Evolutionary conservation across 2,113 vertebrate genomes (phyloP), one percentile per base, ranked within the genome.

Genomic region (Dicrurus megarhynchus): DNA sequence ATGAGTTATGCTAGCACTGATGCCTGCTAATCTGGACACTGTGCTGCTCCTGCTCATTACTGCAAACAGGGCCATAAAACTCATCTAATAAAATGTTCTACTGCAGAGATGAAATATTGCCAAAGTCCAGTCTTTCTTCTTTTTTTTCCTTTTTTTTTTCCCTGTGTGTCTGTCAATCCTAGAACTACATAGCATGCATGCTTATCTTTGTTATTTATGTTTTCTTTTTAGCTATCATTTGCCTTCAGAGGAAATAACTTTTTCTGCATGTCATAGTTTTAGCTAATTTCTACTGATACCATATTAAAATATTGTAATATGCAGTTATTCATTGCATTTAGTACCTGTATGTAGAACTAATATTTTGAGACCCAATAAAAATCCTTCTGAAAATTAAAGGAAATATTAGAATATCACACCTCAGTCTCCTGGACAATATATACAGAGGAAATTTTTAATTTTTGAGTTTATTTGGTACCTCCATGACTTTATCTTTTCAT

Each of bases 51-150:
- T 89, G 35, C 65, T 94, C 82, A 78, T 96, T 96, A 80, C 26
- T 91, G 85, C 67, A 83, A 95, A 74, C 22, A 77, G 37, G 52
- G 27, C 39, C 64, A 84, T 93, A 95, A 95, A 95, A 65, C 33
- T 77, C 55, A 59, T 33, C 35, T 90, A 88, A 88, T 93, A 84
- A 92, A 96, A 81, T 83, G 19, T 77, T 80, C 81, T 70, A 11
- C 30, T 86, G 61, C 75, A 59, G 35, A 86, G 44, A 86, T 32
- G 24, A 97, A 94, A 93, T 77, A 77, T 17, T 76, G 46, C 4
- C 8, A 13, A 91, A 64, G 47, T 75, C n/a, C 23, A 44, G 10
- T 27, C 47, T 69, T 35, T 0, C 6, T 35, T n/a, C 2, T 9
- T 56, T 56, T 14, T 33, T 12, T 26, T 32, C 11, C 47, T n/a